Evolutionary conservation across 2,797 vertebrate species (phyloP).

Genomic region (Hyperoplus immaculatus): DNA sequence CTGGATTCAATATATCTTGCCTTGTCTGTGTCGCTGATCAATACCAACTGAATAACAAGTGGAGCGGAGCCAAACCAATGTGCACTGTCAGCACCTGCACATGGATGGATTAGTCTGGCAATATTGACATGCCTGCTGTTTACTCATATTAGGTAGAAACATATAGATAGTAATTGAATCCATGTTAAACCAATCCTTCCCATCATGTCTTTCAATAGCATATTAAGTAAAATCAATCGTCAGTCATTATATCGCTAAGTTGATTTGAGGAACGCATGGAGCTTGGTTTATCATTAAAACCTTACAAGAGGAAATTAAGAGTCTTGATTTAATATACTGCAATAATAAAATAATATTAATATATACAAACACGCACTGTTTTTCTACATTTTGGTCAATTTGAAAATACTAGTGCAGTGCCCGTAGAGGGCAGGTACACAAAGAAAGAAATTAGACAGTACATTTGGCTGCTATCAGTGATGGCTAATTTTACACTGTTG

Average conservation of each 20-base stretch:
- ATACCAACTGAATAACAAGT: slow-evolving; percentile 80
- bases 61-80: slow-evolving; percentile 62
- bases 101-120: slow-evolving; percentile 53
- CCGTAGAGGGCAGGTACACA: no score
- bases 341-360: background rate
- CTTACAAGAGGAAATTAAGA: background rate
- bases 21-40: slow-evolving; percentile 73
- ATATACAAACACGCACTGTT: background rate
- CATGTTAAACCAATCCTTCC: slow-evolving; percentile 35
- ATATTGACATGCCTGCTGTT: slow-evolving; percentile 57
- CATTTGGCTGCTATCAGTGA: no score
- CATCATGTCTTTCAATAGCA: slow-evolving; percentile 49
- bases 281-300: slow-evolving; percentile 7
- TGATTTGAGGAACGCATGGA: background rate
- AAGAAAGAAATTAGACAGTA: no score
- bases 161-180: slow-evolving; percentile 57
- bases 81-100: slow-evolving; percentile 77
- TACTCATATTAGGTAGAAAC: slow-evolving; percentile 63
- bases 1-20: slow-evolving; percentile 72
- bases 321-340: background rate
- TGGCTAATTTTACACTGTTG: no score
- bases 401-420: no score
- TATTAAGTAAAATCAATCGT: slow-evolving; percentile 42
- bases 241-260: slow-evolving; percentile 39
- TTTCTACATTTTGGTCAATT: background rate